Evolutionary conservation across 2,113 vertebrate species (phyloP), one percentile per base, ranked within the genome.

Genomic region (Xiphophorus hellerii): DNA sequence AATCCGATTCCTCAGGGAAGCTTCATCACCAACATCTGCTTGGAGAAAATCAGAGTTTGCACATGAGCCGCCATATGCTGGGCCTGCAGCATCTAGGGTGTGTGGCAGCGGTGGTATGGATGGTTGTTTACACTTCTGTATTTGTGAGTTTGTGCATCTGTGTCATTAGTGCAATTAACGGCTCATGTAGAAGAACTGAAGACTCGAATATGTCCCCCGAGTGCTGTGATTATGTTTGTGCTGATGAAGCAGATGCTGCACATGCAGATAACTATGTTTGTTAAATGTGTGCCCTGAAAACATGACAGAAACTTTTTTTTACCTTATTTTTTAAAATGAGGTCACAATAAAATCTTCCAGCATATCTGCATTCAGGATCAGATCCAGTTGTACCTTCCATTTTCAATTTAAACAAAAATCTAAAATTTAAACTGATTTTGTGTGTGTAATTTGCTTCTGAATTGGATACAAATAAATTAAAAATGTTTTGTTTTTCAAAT

Each of bases 161-260:
- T 33, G 74, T 76, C 75, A 77, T 89, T 77, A 75, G 70, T 42
- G 28, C 44, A 77, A 84, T 84, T 82, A 87, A 81, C 58, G 37
- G 42, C 48, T 79, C 48, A 62, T 48, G 70, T 29, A 39, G 71
- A 66, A 73, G 61, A 80, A 65, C 27, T 65, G 65, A 70, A 64
- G 73, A 66, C 78, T 72, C 62, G 11, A 66, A 66, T 12, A 15
- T 68, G 66, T 74, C 80, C 78, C 84, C 12, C 0, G 61, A 87
- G 83, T 65, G 12, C 35, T 4, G 73, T 76, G 78, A 84, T 88
- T 75, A 71, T 69, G 79, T 81, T 81, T 80, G 69, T 44, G 72
- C 60, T 69, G 78, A 80, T 83, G 86, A 77, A 74, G 44, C 86
- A 85, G 82, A 85, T 90, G 84, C 78, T 79, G 30, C 78, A 78